These are phyloP conservation scores for Platalea minor DNA, from an alignment of 2,797 vertebrate species.

Conservation along the genomic window DNA sequence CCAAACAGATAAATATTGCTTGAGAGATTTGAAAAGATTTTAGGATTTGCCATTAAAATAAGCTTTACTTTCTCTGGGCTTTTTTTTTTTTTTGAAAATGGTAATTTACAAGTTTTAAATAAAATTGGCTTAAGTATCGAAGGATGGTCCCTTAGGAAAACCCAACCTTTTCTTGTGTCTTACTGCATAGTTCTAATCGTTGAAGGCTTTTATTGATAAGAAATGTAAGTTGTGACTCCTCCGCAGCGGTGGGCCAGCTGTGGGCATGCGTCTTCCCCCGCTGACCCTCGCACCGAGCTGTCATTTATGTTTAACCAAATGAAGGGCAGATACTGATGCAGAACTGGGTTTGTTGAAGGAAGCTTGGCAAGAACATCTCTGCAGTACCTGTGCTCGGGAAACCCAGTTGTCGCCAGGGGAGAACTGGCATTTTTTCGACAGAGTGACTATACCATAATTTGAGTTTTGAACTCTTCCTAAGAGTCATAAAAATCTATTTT, in stretches of 20 bases:
- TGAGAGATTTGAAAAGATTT: neutral
- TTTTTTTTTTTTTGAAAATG: neutral
- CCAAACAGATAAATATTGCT: neutral
- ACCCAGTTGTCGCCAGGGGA: neutral
- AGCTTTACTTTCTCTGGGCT: neutral
- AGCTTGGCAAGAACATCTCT: neutral
- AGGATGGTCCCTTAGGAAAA: no score
- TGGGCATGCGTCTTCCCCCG: no score
- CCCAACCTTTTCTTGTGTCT: neutral
- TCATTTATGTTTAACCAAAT: neutral
- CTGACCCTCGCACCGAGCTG: accelerated
- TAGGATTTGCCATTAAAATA: neutral
- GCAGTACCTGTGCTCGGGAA: accelerated
- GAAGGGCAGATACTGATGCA: neutral
- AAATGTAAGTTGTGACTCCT: neutral
- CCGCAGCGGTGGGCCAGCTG: neutral
- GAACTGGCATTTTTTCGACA: neutral
- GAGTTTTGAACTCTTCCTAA: neutral
- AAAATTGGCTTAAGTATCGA: neutral
- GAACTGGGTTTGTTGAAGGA: no score
- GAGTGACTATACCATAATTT: neutral
- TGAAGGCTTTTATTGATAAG: neutral
- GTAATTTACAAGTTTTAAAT: neutral
- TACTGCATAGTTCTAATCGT: neutral
- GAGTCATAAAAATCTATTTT: neutral